Base-by-base conservation (phyloP, 2,797 vertebrate species). In the Anomalospiza imberbis region DNA sequence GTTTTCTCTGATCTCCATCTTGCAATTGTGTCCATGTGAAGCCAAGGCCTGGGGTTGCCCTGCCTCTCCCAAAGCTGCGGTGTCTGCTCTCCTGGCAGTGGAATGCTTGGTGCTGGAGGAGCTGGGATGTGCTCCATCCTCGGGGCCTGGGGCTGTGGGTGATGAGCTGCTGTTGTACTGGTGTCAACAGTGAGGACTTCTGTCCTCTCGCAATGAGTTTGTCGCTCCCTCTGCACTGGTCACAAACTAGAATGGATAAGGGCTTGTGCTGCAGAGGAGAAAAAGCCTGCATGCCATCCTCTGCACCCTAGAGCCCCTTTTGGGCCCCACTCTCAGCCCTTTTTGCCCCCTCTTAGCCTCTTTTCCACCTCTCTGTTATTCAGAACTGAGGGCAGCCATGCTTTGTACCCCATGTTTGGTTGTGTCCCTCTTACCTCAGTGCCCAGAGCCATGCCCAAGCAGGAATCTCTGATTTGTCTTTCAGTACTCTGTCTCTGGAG, bases 71-170 rank as follows among this genome's bases (percentile, higher is more conserved):
- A 61, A 10, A 63, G 44, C 57, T 61, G 45, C 22, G 26, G 11
- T 44, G 32, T 25, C 22, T 44, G 50, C 50, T 65, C 13, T 85
- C 42, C 50, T 42, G 71, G 5, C 51, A 28, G 5, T 22, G 63
- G 38, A 36, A 6, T 2, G 0, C 40, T 18, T 12, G 2, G 13
- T 17, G 1, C 5, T 17, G 47, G 70, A 45, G 25, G 74, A 85
- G n/a, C 44, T 85, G 78, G 5, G 10, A 7, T 40, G 19, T 25
- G 50, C 53, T 77, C 42, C 42, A 10, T 42, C 28, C 57, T 36
- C 12, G 0, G 76, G 31, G 31, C 20, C 45, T 32, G 7, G 21
- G 22, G 10, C 72, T 68, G 24, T 24, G 9, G 1, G 0, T 22
- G 26, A 9, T 10, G 48, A 86, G 31, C 47, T 29, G 21, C 29